Percentiles rank a stretch among this genome's conserved stretches.
Conservation (phyloP, 2,888 invertebrate species). For the Aporophyla lueneburgensis region DNA sequence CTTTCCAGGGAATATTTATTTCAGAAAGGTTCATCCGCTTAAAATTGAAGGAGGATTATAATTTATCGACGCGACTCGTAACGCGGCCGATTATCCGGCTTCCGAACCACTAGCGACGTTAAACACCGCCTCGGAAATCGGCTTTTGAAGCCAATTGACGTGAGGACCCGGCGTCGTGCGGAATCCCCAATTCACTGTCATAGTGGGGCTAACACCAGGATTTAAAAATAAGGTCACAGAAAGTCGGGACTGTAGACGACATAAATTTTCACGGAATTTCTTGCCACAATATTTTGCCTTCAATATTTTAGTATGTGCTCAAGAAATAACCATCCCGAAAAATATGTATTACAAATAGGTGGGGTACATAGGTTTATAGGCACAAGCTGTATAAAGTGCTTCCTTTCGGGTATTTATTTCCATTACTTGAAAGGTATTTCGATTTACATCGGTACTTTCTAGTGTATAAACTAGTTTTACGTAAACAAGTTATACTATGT, state of each 20-base stretch:
- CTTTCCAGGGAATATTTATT: constrained; percentile 23
- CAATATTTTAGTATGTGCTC: background rate
- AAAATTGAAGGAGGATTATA: constrained; percentile 66
- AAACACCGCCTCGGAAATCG: constrained; percentile 60
- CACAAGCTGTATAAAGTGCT: constrained; percentile 5
- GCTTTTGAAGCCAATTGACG: constrained; percentile 62
- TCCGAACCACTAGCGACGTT: constrained; percentile 58
- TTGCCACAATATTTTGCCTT: constrained; percentile 13
- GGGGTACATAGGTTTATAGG: constrained; percentile 3
- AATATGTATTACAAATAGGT: constrained; percentile 7
- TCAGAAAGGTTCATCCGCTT: constrained; percentile 41
- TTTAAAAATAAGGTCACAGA: constrained; percentile 45
- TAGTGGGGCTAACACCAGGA: constrained; percentile 29
- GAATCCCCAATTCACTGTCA: constrained; percentile 51
- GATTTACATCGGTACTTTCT: background rate
- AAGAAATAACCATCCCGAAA: background rate
- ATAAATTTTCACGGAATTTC: background rate
- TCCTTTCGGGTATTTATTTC: constrained; percentile 3
- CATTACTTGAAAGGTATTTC: background rate
- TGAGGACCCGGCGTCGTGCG: constrained; percentile 35
- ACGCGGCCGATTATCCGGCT: constrained; percentile 66
- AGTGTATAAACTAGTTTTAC: background rate
- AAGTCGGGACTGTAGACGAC: constrained; percentile 5
- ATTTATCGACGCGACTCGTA: constrained; percentile 63
- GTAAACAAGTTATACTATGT: background rate